Conservation (phyloP, 2,888 invertebrate species). For the Tetanocera ferruginea region DNA sequence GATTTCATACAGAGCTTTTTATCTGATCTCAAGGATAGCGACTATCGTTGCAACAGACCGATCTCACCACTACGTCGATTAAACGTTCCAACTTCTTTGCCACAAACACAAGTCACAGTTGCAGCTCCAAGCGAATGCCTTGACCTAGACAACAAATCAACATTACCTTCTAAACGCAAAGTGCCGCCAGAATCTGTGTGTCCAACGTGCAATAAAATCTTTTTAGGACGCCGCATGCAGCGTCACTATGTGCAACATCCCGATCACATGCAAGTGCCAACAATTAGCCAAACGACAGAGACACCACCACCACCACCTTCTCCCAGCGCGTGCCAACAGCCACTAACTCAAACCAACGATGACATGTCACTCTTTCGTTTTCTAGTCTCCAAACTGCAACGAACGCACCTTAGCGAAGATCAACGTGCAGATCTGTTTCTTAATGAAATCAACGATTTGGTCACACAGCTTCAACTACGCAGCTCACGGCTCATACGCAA, state of each 20-base stretch:
- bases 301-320: not conserved
- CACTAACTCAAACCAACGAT: conserved; percentile 24
- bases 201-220: conserved; percentile 66
- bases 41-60: conserved; percentile 41
- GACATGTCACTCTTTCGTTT: conserved; percentile 62
- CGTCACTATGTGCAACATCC: conserved; percentile 65
- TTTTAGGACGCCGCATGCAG: conserved; percentile 64
- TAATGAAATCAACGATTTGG: conserved; percentile 65
- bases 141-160: not conserved
- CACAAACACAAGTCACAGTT: not conserved
- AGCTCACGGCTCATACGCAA: conserved; percentile 65
- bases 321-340: conserved; percentile 32
- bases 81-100: conserved; percentile 1
- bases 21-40: conserved; percentile 53
- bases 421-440: conserved; percentile 66
- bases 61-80: conserved; percentile 9
- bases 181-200: conserved; percentile 63
- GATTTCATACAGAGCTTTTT: conserved; percentile 56
- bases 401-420: conserved; percentile 61
- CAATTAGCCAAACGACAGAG: not conserved
- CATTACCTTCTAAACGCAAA: conserved; percentile 47
- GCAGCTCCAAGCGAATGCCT: not conserved
- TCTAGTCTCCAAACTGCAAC: conserved; percentile 63
- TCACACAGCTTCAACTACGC: conserved; percentile 65
- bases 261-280: conserved; percentile 58